These are phyloP conservation scores for Eristalinus sepulchralis DNA, from an alignment of 2,888 invertebrate species.

Conservation along the genomic window DNA sequence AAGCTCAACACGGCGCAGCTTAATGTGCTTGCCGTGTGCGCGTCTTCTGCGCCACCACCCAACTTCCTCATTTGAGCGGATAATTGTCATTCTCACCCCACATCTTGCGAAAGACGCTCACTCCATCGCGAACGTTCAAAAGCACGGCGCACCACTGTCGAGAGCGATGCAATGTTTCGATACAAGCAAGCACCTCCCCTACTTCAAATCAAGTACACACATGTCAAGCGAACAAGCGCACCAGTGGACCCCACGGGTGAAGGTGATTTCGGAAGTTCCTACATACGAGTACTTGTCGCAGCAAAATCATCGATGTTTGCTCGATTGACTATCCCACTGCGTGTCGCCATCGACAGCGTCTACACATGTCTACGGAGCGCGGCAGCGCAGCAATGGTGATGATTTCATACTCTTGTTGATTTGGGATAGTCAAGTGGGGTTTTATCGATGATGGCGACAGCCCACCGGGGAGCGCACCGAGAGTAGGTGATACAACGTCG, in stretches of 20 bases:
- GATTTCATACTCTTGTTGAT: conserved; percentile 23
- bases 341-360: conserved; percentile 5
- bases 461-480: not conserved
- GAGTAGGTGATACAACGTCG: conserved; percentile 3
- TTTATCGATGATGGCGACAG: not conserved
- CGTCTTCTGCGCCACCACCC: not conserved
- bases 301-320: conserved; percentile 21
- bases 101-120: not conserved
- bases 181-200: conserved; percentile 15
- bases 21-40: conserved; percentile 21
- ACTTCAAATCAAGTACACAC: not conserved
- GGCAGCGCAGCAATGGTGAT: not conserved
- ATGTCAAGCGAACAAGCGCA: conserved; percentile 7
- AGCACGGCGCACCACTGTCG: not conserved
- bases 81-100: conserved; percentile 17
- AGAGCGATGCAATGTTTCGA: conserved; percentile 11
- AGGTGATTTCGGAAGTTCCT: conserved; percentile 42
- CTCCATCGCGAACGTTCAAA: not conserved
- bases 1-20: conserved; percentile 36
- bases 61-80: conserved; percentile 13
- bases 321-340: not conserved
- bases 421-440: conserved; percentile 18
- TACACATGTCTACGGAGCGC: not conserved
- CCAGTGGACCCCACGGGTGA: conserved; percentile 9
- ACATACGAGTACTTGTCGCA: conserved; percentile 33